These are phyloP conservation scores for Euwallacea similis DNA, from an alignment of 1,140 invertebrate species.

Conservation along the genomic window DNA sequence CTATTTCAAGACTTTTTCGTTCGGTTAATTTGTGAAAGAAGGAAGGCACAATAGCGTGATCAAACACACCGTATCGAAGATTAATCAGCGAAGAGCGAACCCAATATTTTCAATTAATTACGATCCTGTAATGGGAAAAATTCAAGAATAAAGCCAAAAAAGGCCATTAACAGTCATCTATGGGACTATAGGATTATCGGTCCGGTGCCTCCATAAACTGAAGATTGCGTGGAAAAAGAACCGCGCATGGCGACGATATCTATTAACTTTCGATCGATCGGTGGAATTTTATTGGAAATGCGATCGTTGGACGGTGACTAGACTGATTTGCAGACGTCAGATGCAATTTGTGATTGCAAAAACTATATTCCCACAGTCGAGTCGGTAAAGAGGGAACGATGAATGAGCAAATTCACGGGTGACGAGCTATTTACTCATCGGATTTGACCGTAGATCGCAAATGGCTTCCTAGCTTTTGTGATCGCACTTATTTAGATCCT, in stretches of 20 bases:
- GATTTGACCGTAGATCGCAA: conserved; percentile 16
- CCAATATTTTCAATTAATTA: conserved; percentile 12
- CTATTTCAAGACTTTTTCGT: no score
- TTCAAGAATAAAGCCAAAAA: conserved; percentile 9
- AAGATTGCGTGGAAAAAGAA: conserved; percentile 8
- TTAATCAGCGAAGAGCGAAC: conserved; percentile 13
- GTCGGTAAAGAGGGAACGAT: conserved; percentile 29
- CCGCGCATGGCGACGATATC: conserved; percentile 21
- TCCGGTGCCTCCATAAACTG: conserved; percentile 12
- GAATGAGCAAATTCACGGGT: conserved; percentile 28
- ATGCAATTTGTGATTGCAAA: conserved; percentile 37
- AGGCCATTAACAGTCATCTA: conserved; percentile 15
- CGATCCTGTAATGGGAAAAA: neutral
- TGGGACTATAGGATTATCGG: conserved; percentile 13
- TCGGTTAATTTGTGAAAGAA: no score
- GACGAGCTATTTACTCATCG: conserved; percentile 11
- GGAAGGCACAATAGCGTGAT: conserved; percentile 4
- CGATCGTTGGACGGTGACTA: conserved; percentile 36
- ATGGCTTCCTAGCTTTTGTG: conserved; percentile 14
- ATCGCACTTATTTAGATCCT: neutral
- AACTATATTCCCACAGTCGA: conserved; percentile 37
- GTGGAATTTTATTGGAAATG: conserved; percentile 35
- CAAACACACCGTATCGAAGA: conserved; percentile 4
- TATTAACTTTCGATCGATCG: conserved; percentile 36
- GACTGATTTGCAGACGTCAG: conserved; percentile 38